Evolutionary conservation across 37 sponge, comb jelly and placozoan genomes (phyloP).

Genomic region (Theonella swinhoei): DNA sequence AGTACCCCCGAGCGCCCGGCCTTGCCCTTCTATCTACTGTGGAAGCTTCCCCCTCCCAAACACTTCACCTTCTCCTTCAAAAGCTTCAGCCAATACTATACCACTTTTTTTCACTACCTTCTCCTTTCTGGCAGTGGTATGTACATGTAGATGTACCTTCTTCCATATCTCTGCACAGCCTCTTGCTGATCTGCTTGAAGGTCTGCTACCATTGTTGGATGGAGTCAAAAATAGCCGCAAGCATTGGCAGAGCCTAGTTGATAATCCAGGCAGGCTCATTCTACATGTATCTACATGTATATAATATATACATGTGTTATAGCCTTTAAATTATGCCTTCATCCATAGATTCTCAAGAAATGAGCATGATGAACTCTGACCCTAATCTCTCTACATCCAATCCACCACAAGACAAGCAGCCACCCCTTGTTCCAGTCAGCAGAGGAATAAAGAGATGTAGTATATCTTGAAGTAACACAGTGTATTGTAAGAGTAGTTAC

Average conservation of each 20-base stretch:
- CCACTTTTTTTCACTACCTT: too few species aligned
- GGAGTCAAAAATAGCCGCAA: slow-evolving; percentile 55
- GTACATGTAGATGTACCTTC: too few species aligned
- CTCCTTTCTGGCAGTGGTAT: too few species aligned
- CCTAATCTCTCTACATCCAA: neutral
- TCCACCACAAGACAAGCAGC: neutral
- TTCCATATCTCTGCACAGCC: too few species aligned
- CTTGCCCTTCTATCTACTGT: too few species aligned
- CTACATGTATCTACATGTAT: neutral
- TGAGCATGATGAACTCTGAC: neutral
- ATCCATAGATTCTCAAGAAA: neutral
- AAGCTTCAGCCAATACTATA: too few species aligned
- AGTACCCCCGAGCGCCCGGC: too few species aligned
- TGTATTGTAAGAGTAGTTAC: too few species aligned
- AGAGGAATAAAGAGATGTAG: neutral
- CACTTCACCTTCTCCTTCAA: too few species aligned
- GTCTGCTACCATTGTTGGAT: slow-evolving; percentile 38
- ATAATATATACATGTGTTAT: too few species aligned
- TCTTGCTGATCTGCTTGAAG: slow-evolving; percentile 34
- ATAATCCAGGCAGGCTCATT: neutral
- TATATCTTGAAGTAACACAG: neutral
- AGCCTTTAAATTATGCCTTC: too few species aligned
- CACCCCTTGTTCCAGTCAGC: neutral
- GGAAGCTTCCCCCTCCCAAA: too few species aligned
- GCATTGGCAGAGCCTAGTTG: slow-evolving; percentile 44